A percentile compares a stretch with the other conserved stretches of the same genome.
Conservation (phyloP, 1,140 invertebrate species). For the Chrysopa pallens region DNA sequence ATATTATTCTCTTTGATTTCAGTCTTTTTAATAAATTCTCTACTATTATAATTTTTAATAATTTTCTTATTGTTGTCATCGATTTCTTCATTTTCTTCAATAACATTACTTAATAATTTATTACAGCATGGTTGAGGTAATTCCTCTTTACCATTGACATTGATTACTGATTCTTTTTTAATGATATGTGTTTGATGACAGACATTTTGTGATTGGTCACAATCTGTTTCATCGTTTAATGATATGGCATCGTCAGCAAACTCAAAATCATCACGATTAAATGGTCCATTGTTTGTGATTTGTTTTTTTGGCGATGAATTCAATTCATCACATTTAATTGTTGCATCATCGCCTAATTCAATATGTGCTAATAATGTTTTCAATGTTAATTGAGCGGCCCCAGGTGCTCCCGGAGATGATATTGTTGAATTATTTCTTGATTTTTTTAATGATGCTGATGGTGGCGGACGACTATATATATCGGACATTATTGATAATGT, state of each 20-base stretch:
- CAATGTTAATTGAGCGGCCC: too few species aligned
- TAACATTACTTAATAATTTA: constrained; percentile 17
- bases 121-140: constrained; percentile 26
- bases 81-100: constrained; percentile 7
- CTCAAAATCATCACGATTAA: constrained; percentile 27
- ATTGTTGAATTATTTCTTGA: too few species aligned
- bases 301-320: constrained; percentile 10
- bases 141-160: constrained; percentile 49
- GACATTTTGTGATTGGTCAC: constrained; percentile 1
- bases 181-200: constrained; percentile 8
- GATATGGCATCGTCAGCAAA: constrained; percentile 34
- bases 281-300: constrained; percentile 3
- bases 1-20: constrained; percentile 6
- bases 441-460: too few species aligned
- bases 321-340: not conserved
- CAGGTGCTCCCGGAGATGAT: not conserved
- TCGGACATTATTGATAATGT: constrained; percentile 17
- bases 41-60: constrained; percentile 6
- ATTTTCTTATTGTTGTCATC: constrained; percentile 5
- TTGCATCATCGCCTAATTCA: constrained; percentile 10
- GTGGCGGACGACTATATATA: constrained; percentile 13
- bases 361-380: too few species aligned
- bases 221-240: constrained; percentile 21
- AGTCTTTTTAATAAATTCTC: constrained; percentile 6
- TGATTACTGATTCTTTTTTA: constrained; percentile 24